phyloP scores from a whole-genome alignment of 2,888 invertebrate genomes.

The Dicycla oo region DNA sequence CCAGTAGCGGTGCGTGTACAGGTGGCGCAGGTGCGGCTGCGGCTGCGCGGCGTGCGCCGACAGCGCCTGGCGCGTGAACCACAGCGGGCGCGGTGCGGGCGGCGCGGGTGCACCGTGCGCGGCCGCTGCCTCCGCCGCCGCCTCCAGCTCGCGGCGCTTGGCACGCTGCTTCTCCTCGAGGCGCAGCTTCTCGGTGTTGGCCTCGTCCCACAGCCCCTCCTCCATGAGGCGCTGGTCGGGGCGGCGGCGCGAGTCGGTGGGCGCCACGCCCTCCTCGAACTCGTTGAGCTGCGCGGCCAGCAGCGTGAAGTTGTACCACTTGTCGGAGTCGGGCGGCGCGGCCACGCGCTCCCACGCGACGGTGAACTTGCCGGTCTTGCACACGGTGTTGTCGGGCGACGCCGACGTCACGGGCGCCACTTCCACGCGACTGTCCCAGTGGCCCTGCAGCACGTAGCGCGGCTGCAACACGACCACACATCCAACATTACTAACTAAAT shows the following conservation, averaged over 20 bases:
- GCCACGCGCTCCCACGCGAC: constrained; percentile 96
- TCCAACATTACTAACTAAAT: background rate
- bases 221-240: constrained; percentile 99
- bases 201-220: constrained; percentile 97
- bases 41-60: constrained; percentile 86
- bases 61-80: constrained; percentile 97
- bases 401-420: constrained; percentile 95
- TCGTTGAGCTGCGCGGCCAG: constrained; percentile 99
- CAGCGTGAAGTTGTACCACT: constrained; percentile 97
- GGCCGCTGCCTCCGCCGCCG: constrained; percentile 93
- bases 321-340: constrained; percentile 92
- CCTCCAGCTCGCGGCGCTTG: constrained; percentile 94
- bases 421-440: constrained; percentile 99
- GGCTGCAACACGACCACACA: constrained; percentile 88
- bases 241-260: constrained; percentile 97
- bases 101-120: constrained; percentile 91
- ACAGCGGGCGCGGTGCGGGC: constrained; percentile 94
- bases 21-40: constrained; percentile 91
- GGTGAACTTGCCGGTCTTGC: constrained; percentile 97
- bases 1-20: constrained; percentile 98
- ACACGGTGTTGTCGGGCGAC: constrained; percentile 95
- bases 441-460: constrained; percentile 95
- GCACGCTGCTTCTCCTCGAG: constrained; percentile 99
- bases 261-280: constrained; percentile 97
- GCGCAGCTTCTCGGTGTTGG: constrained; percentile 94